Evolutionary conservation across 2,113 vertebrate species (phyloP).

Genomic region (Dromas ardeola): DNA sequence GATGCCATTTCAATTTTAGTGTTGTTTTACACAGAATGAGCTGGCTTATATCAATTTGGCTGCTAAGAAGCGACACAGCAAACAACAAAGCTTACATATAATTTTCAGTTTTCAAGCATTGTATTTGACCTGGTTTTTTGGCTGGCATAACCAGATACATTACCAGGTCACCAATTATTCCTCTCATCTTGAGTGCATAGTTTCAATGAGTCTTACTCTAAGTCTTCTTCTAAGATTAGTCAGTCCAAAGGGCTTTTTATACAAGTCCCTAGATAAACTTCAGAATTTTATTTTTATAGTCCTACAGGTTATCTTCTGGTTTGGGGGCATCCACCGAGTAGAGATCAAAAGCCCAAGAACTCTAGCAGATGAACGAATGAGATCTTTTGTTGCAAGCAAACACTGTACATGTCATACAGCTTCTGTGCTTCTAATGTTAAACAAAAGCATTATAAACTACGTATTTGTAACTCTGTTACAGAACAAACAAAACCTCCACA

Average conservation of each 20-base stretch:
- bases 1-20: not conserved
- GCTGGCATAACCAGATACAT: not conserved
- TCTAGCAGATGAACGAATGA: not conserved
- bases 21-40: not conserved
- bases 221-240: not conserved
- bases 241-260: not conserved
- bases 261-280: not conserved
- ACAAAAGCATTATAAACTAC: not conserved
- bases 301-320: not conserved
- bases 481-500: not conserved
- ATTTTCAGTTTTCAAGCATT: not conserved
- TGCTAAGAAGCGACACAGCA: not conserved
- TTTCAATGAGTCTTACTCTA: not conserved
- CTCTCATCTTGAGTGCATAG: not conserved
- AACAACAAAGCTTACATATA: not conserved
- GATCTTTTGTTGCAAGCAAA: not conserved
- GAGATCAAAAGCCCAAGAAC: not conserved
- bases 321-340: not conserved
- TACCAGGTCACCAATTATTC: not conserved
- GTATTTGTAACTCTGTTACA: not conserved
- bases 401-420: not conserved
- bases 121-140: not conserved
- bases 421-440: not conserved
- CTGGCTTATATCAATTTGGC: not conserved
- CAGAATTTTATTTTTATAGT: not conserved